Evolutionary conservation across 2,797 vertebrate species (phyloP), one percentile per base, ranked within the genome.

Genomic region (Kryptolebias ocellatus): DNA sequence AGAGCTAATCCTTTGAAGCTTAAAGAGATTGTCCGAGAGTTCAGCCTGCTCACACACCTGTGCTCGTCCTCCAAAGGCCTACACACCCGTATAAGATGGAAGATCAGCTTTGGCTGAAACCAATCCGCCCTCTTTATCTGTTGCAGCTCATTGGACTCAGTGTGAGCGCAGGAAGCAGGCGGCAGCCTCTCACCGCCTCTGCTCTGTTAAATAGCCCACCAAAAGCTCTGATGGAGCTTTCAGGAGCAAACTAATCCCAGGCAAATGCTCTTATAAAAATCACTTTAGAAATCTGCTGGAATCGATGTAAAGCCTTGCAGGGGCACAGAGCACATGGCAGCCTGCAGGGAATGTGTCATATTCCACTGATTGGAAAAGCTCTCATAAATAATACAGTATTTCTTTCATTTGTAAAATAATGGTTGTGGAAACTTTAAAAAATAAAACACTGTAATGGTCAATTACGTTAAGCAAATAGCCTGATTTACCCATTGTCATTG

Each of bases 201-300:
- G 65, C 71, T 70, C 70, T 34, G 80, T 85, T 93, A 92, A 92
- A 92, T 90, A 92, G 90, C 91, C 82, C 70, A 84, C 79, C 83
- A 69, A 87, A 91, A 88, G 85, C 90, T 90, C 80, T 87, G 77
- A 85, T 90, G 72, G 83, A 88, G 91, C 90, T 93, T 92, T 89
- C 91, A 91, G 85, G 85, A 84, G 84, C 65, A 79, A 87, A 91
- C 84, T 93, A 93, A 94, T 94, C 91, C 89, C 18, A 14, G 67
- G 79, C 88, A 93, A 94, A 94, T 92, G 89, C 92, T 92, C 92
- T 94, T 90, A 90, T 81, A 85, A 90, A 93, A 92, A 93, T 92
- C 91, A 92, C 89, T 91, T 90, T 91, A 83, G 84, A 92, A 90
- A 93, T 91, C 90, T 88, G 84, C 72, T 91, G 83, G 89, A 93